These are phyloP conservation scores for Pandemis corylana DNA, from an alignment of 2,888 invertebrate genomes.

Conservation along the genomic window DNA sequence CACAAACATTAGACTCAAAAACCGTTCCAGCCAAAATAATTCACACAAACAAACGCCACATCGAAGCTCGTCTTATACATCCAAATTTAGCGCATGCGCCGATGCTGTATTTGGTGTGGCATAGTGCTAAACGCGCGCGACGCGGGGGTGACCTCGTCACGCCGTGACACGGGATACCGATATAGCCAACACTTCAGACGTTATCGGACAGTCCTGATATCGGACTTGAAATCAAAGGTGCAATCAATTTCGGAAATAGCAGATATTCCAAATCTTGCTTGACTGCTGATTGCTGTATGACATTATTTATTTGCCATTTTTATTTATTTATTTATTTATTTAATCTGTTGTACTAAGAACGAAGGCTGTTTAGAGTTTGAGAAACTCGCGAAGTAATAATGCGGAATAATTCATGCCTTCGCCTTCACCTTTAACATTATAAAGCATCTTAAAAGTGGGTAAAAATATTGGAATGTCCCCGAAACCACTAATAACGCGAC, in stretches of 20 bases:
- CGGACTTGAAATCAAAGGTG: background rate
- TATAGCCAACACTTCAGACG: constrained; percentile 11
- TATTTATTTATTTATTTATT: too few relatives aligned
- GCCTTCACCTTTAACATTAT: too few relatives aligned
- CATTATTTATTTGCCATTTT: too few relatives aligned
- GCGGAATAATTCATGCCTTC: too few relatives aligned
- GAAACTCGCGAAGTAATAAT: too few relatives aligned
- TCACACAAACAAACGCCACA: background rate
- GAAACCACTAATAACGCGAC: background rate
- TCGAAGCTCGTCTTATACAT: constrained; percentile 17
- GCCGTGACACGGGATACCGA: constrained; percentile 50
- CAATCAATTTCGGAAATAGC: too few relatives aligned
- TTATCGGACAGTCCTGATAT: background rate
- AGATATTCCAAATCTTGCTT: too few relatives aligned
- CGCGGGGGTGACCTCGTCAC: constrained; percentile 58
- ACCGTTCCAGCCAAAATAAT: background rate
- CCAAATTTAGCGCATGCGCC: constrained; percentile 36
- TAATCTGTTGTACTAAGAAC: too few relatives aligned
- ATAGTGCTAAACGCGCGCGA: constrained; percentile 37
- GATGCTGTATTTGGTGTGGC: constrained; percentile 38
- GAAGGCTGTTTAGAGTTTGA: too few relatives aligned
- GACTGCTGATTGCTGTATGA: too few relatives aligned
- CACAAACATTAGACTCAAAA: background rate
- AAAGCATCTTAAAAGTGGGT: too few relatives aligned
- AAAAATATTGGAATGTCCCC: too few relatives aligned